Conservation (phyloP, 2,113 vertebrate species). For the Notarius lentiginosus region DNA sequence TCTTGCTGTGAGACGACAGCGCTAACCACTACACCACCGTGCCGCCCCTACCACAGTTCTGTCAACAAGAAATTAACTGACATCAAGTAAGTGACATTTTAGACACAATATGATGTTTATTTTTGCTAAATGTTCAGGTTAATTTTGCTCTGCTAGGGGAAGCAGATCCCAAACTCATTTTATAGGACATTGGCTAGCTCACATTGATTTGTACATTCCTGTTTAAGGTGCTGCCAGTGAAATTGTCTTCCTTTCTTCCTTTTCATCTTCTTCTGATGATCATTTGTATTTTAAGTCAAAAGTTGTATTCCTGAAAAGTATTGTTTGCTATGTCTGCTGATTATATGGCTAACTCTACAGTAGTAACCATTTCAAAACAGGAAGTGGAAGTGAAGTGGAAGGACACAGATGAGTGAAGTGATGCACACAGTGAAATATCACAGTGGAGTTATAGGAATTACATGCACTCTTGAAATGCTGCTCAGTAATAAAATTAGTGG, state of each 20-base stretch:
- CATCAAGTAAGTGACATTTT: not conserved
- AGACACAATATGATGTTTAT: too few species aligned
- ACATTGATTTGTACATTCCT: too few species aligned
- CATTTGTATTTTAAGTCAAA: not conserved
- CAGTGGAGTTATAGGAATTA: not conserved
- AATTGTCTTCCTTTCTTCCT: not conserved
- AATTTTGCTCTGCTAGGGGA: not conserved
- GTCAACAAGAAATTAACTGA: not conserved
- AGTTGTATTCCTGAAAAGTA: not conserved
- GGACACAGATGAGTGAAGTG: not conserved
- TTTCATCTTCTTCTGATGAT: not conserved
- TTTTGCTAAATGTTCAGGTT: not conserved
- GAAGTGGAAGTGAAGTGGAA: not conserved
- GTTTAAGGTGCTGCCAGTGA: too few species aligned
- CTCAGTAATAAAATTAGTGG: not conserved
- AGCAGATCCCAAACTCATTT: not conserved
- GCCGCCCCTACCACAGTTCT: not conserved
- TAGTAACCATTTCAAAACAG: not conserved
- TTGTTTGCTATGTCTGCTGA: not conserved
- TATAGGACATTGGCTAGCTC: too few species aligned
- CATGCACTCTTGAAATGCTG: not conserved
- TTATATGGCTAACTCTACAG: not conserved
- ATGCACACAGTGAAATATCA: not conserved
- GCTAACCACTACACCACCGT: too few species aligned
- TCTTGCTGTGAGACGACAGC: too few species aligned